Evolutionary conservation across 2,797 vertebrate genomes (phyloP), one percentile per base, ranked within the genome.

Genomic region (Dryobates pubescens): DNA sequence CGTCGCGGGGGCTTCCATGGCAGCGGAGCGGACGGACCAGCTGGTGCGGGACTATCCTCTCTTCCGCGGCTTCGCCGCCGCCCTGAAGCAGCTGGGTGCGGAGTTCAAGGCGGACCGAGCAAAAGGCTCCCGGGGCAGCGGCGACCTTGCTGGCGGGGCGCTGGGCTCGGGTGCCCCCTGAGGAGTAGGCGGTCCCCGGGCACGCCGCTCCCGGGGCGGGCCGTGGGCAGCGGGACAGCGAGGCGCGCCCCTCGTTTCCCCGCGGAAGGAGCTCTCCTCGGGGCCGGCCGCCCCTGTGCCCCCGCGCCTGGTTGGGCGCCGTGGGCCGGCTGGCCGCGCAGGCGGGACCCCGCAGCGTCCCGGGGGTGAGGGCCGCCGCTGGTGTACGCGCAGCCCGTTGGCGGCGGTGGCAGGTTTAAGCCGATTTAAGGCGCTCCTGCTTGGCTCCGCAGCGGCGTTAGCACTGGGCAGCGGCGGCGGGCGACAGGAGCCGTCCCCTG

Each of bases 81-180:
- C 99, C 0, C 96, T 99, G 53, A 99, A 99, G 94, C 97, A 98
- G 73, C 97, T 99, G 83, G 99, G 99, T 86, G 95, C 96, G 0
- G 99, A 99, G 77, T 98, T 99, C 90, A 99, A 99, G 95, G 96
- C 98, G 2, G 99, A 99, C 97, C 98, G 98, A 79, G 99, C 99
- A 92, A 99, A 99, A 91, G 99, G 99, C 61, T 99, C 99, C 96
- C 97, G 99, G 97, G 99, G 99, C 97, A 97, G 98, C 32, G 57
- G 72, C 47, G 38, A 49, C 18, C 13, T 43, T 34, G 32, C 3
- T 7, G 9, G 24, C 53, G 17, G 34, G 63, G 43, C 8, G 68
- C 63, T 12, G 43, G 64, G 45, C 5, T 64, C n/a, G 34, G 41
- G 29, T 29, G 30, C 20, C 7, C 30, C 49, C 11, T 6, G 7